Percentiles rank a stretch among this genome's conserved stretches.
phyloP scores from a whole-genome alignment of 2,888 invertebrate genomes.

The Epirrita christyi region DNA sequence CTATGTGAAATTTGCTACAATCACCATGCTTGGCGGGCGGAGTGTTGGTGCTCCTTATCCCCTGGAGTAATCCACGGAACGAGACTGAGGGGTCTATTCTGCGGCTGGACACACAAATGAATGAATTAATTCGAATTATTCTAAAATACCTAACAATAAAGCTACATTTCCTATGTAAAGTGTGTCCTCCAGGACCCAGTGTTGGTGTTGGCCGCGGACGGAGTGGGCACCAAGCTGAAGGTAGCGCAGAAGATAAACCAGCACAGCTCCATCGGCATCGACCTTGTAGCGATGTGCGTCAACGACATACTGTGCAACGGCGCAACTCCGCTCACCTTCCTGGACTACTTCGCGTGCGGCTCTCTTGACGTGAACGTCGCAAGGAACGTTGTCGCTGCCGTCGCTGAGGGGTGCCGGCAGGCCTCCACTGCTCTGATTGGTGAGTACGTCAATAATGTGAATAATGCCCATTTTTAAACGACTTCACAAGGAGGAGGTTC shows the following conservation, averaged over 20 bases:
- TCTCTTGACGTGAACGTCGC: slow-evolving; percentile 89
- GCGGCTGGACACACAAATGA: no score
- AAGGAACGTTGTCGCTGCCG: slow-evolving; percentile 89
- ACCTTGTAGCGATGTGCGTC: slow-evolving; percentile 99
- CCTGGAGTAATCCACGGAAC: no score
- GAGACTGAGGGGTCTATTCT: no score
- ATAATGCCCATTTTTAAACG: no score
- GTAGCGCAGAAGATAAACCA: slow-evolving; percentile 92
- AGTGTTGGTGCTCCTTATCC: no score
- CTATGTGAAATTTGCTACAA: no score
- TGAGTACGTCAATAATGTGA: no score
- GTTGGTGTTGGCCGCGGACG: slow-evolving; percentile 97
- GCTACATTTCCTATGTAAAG: slow-evolving; percentile 12
- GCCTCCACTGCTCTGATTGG: slow-evolving; percentile 95
- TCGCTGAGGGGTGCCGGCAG: slow-evolving; percentile 92
- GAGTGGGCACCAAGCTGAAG: slow-evolving; percentile 99
- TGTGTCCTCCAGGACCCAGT: slow-evolving; percentile 88
- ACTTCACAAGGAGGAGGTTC: no score
- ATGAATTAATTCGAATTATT: no score
- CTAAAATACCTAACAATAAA: background rate
- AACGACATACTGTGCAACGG: slow-evolving; percentile 98
- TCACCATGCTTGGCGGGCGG: no score
- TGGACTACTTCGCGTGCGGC: slow-evolving; percentile 98
- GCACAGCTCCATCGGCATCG: slow-evolving; percentile 94
- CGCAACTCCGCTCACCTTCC: slow-evolving; percentile 97